Percentiles rank a stretch among this genome's conserved stretches.
Conservation (phyloP, 2,797 vertebrate genomes). For the Myiotriccus ornatus region DNA sequence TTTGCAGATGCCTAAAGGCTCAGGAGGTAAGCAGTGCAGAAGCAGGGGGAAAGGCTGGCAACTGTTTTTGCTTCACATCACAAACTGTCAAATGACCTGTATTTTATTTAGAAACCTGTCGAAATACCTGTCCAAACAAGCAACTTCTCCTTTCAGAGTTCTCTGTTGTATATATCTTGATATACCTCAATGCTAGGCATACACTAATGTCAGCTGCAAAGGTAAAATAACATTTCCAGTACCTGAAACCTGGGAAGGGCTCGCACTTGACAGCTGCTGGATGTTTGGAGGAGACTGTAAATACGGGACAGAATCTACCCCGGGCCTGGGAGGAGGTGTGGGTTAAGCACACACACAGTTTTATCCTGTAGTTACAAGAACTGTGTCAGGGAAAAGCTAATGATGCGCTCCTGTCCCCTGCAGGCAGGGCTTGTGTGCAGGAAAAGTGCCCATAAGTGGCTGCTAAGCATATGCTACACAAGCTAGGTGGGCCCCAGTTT, state of each 20-base stretch:
- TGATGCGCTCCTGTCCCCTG: not conserved
- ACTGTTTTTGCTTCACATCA: not conserved
- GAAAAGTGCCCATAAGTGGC: not conserved
- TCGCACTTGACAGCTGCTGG: not conserved
- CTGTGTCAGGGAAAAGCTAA: not conserved
- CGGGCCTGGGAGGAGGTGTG: not conserved
- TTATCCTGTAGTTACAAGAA: not conserved
- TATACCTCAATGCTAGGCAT: not conserved
- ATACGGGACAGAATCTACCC: not conserved
- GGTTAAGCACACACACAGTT: not conserved
- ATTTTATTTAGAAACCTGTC: constrained; percentile 6
- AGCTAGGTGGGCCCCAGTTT: not conserved
- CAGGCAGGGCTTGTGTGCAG: not conserved
- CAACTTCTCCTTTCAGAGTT: not conserved
- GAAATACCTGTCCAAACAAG: not conserved
- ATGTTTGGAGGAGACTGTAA: not conserved
- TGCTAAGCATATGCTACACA: not conserved
- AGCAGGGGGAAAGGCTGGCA: not conserved
- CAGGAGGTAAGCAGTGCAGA: not conserved
- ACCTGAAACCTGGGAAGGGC: not conserved
- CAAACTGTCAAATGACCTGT: not conserved
- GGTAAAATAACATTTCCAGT: not conserved
- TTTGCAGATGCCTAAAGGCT: constrained; percentile 10
- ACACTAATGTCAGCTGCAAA: not conserved
- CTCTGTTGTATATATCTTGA: not conserved